Evolutionary conservation across 1,140 invertebrate species (phyloP).

Genomic region (Lepidurus arcticus): DNA sequence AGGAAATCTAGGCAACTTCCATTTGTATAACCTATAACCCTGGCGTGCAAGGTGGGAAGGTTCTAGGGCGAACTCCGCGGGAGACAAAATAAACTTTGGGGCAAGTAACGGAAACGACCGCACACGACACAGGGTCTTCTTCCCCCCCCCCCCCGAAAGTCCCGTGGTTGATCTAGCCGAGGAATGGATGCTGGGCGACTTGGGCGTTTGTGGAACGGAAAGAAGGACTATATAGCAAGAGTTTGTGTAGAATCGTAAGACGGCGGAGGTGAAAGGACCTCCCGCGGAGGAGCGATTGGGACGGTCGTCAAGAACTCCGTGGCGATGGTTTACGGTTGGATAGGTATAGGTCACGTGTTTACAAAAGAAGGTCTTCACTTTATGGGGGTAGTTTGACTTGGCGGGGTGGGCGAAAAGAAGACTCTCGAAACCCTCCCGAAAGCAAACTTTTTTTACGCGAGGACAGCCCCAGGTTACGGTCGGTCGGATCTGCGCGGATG

Average conservation of each 20-base stretch:
- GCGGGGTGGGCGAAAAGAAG: not conserved
- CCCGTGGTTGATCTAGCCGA: not conserved
- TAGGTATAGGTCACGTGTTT: slow-evolving; percentile 10
- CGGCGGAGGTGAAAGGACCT: not conserved
- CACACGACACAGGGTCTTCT: not conserved
- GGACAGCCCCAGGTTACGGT: not conserved
- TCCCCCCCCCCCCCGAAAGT: not conserved
- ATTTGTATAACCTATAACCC: slow-evolving; percentile 5
- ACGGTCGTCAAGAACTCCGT: not conserved
- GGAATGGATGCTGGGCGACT: not conserved
- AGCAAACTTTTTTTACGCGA: not conserved
- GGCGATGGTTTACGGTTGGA: slow-evolving; percentile 15
- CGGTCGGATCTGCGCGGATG: not conserved
- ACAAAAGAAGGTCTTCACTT: slow-evolving; percentile 4
- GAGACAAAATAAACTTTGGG: slow-evolving; percentile 11
- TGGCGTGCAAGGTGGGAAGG: not conserved
- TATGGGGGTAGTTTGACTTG: not conserved
- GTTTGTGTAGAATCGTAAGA: not conserved
- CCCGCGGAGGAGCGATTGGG: slow-evolving; percentile 2
- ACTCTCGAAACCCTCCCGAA: not conserved
- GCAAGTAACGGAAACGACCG: slow-evolving; percentile 18
- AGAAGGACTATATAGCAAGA: not conserved
- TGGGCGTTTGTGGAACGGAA: slow-evolving; percentile 14
- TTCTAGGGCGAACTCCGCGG: not conserved
- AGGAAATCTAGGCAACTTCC: not conserved